Conservation (phyloP, 2,888 invertebrate species). For the Ormyrus labotus region DNA sequence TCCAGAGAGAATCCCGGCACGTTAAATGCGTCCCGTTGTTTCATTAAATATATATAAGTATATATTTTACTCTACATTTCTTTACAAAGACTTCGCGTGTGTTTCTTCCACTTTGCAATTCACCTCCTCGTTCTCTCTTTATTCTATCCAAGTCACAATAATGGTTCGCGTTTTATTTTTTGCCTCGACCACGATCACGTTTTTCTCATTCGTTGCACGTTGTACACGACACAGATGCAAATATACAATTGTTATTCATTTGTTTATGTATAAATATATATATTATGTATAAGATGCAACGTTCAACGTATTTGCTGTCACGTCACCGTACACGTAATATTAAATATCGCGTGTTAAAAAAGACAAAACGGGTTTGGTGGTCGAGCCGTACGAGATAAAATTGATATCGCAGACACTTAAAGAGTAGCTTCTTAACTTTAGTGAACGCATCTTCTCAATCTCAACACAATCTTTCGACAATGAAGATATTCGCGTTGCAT, state of each 20-base stretch:
- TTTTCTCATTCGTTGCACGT: constrained; percentile 47
- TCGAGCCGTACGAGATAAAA: constrained; percentile 51
- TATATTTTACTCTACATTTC: constrained; percentile 43
- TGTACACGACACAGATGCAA: constrained; percentile 38
- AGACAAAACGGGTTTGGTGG: constrained; percentile 29
- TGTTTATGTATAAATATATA: constrained; percentile 30
- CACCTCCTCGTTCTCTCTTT: constrained; percentile 15
- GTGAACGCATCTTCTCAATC: constrained; percentile 22
- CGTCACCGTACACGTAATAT: constrained; percentile 46
- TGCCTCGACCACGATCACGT: constrained; percentile 18
- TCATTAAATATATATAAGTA: constrained; percentile 49
- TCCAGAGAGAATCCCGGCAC: constrained; percentile 61
- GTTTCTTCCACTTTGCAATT: constrained; percentile 1
- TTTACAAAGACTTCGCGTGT: constrained; percentile 47
- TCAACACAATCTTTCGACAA: constrained; percentile 41
- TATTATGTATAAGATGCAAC: constrained; percentile 52
- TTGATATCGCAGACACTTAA: constrained; percentile 42
- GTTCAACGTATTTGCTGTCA: constrained; percentile 14
- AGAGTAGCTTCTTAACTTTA: constrained; percentile 31
- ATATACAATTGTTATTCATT: constrained; percentile 29
- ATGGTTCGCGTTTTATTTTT: neutral
- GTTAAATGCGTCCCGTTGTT: constrained; percentile 53
- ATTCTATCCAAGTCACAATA: constrained; percentile 1
- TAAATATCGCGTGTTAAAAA: constrained; percentile 49
- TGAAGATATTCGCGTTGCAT: constrained; percentile 41